Evolutionary conservation across 2,113 vertebrate genomes (phyloP), one percentile per base, ranked within the genome.

Genomic region (Zosterops japonicus): DNA sequence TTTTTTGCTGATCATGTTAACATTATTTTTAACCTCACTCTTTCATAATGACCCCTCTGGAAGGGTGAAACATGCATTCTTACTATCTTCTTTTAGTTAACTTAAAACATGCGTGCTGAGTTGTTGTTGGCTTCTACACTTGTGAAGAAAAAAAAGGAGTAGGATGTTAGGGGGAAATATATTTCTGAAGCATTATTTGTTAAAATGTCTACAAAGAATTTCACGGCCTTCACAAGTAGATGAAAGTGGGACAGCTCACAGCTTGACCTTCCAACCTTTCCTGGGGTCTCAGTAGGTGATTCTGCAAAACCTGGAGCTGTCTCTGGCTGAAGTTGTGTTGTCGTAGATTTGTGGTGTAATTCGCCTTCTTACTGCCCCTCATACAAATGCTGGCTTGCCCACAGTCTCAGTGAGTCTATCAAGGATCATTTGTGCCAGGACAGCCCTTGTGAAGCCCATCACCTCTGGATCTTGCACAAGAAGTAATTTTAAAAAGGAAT

Each of bases 51-150:
- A 95, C 94, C 93, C 76, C 46, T 93, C 60, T 92, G 57, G 72
- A 94, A 96, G 92, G 76, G 79, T 95, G 85, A 95, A 92, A 78
- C 79, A 74, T 64, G 77, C 53, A 41, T 94, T 94, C 85, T 93
- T 90, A 87, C 44, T 41, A 67, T 63, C 41, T 94, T 63, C 60
- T 94, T 95, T 90, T 78, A 95, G 85, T 90, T 71, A 78, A 46
- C 83, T 75, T 88, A 90, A 95, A 96, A 94, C 90, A 75, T 75
- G 60, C 31, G 0, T 93, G 83, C 92, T 96, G 95, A 88, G 88
- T 92, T 94, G 94, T 95, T 96, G 90, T 92, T 93, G 85, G 94
- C 90, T 94, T 94, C 94, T 94, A 71, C 69, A 83, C 60, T 89
- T 59, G 36, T 31, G 41, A 90, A 86, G 53, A 57, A 67, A 88